A percentile compares a stretch with the other conserved stretches of the same genome.
Conservation (phyloP, 2,797 vertebrate species). For the Lepilemur septentrionalis region DNA sequence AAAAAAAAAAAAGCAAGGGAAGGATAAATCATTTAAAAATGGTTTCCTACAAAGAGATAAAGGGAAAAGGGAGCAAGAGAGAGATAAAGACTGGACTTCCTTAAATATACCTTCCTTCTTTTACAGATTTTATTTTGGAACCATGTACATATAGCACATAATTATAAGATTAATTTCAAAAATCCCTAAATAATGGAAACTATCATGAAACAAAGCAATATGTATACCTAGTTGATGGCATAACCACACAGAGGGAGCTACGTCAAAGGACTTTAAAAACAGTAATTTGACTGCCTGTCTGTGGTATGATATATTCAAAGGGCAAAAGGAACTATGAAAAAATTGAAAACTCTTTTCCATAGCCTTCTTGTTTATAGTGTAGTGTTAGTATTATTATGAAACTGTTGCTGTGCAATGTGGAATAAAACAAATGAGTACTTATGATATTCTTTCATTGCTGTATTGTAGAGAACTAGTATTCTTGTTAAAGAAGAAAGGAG, state of each 20-base stretch:
- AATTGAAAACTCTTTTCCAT: neutral
- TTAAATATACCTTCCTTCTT: neutral
- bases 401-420: neutral
- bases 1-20: neutral
- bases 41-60: neutral
- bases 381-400: neutral
- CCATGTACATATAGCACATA: neutral
- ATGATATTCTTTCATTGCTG: neutral
- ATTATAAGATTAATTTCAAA: neutral
- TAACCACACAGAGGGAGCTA: neutral
- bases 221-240: neutral
- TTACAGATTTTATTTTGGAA: conserved; percentile 43
- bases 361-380: neutral
- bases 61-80: neutral
- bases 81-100: neutral
- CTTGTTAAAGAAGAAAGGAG: neutral
- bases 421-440: neutral
- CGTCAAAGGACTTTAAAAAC: neutral
- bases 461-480: neutral
- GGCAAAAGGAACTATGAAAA: neutral
- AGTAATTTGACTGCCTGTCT: neutral
- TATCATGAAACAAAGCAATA: neutral
- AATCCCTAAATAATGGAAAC: neutral
- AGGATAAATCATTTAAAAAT: neutral
- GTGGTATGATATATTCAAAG: neutral